phyloP scores from a whole-genome alignment of 2,113 vertebrate species.

The Aix galericulata region DNA sequence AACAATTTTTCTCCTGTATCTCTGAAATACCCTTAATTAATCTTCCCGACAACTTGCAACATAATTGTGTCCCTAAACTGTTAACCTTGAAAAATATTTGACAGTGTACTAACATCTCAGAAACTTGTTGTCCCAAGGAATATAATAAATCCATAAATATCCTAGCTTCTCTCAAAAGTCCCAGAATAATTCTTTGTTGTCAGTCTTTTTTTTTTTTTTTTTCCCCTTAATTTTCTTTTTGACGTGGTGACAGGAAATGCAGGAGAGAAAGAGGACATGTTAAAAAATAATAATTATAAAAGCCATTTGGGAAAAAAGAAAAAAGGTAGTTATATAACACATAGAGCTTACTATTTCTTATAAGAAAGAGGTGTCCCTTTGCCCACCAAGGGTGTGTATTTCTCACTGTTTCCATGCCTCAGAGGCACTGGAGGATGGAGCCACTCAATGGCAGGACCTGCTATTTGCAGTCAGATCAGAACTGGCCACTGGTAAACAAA shows the following conservation, averaged over 20 bases:
- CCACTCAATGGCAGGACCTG: not conserved
- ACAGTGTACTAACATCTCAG: slow-evolving; percentile 46
- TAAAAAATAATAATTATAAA: not conserved
- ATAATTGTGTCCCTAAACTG: slow-evolving; percentile 65
- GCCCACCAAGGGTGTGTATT: not conserved
- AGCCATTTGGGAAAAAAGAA: not conserved
- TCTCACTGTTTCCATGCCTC: not conserved
- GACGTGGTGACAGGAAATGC: not conserved
- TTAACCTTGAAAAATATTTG: slow-evolving; percentile 71
- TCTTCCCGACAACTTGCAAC: slow-evolving; percentile 51
- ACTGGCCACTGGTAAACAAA: not conserved
- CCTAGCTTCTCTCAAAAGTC: not conserved
- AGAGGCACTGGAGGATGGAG: not conserved
- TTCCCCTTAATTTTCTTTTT: not conserved
- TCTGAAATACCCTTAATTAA: slow-evolving; percentile 65
- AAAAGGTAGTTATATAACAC: not conserved
- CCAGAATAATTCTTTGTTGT: not conserved
- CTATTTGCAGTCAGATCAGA: not conserved
- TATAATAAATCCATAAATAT: slow-evolving; percentile 49
- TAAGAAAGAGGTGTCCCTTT: not conserved
- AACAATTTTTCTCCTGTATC: slow-evolving; percentile 20
- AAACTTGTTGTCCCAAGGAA: slow-evolving; percentile 52
- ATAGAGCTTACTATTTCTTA: not conserved
- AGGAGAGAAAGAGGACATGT: not conserved
- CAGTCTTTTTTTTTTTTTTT: not conserved